A percentile compares a stretch with the other conserved stretches of the same genome.
Conservation (phyloP, 2,113 vertebrate genomes). For the Bos indicus region DNA sequence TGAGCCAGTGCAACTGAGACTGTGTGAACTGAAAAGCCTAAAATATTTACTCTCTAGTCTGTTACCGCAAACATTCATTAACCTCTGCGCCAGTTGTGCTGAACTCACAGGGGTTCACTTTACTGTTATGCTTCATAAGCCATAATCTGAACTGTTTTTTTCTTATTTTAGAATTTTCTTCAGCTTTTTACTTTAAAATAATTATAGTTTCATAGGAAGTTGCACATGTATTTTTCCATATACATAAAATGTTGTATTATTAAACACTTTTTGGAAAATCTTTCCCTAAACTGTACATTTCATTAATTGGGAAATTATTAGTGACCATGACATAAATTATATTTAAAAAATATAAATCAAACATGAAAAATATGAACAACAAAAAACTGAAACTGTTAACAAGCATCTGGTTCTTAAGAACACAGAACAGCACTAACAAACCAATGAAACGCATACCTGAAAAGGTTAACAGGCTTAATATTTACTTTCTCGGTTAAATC, state of each 20-base stretch:
- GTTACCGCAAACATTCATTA: not conserved
- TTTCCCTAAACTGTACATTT: not conserved
- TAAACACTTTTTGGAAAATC: not conserved
- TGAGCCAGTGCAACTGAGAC: not conserved
- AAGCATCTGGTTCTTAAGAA: constrained; percentile 26
- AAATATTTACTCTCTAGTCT: not conserved
- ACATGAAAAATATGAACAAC: constrained; percentile 33
- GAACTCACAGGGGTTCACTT: not conserved
- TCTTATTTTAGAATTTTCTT: not conserved
- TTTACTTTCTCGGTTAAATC: constrained; percentile 49
- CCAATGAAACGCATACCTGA: constrained; percentile 37
- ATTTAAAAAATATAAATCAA: not conserved
- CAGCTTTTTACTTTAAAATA: not conserved
- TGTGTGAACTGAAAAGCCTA: not conserved
- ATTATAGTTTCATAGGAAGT: not conserved
- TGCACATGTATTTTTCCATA: not conserved
- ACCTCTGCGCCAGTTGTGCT: not conserved
- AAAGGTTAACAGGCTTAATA: constrained; percentile 57
- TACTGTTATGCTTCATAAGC: not conserved
- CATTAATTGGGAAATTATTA: constrained; percentile 31
- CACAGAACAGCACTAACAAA: constrained; percentile 37
- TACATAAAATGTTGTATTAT: not conserved
- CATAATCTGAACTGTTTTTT: not conserved
- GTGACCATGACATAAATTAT: not conserved
- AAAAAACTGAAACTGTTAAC: constrained; percentile 12